Base-by-base conservation (phyloP, 2,113 vertebrate genomes). In the Poeciliopsis retropinna region DNA sequence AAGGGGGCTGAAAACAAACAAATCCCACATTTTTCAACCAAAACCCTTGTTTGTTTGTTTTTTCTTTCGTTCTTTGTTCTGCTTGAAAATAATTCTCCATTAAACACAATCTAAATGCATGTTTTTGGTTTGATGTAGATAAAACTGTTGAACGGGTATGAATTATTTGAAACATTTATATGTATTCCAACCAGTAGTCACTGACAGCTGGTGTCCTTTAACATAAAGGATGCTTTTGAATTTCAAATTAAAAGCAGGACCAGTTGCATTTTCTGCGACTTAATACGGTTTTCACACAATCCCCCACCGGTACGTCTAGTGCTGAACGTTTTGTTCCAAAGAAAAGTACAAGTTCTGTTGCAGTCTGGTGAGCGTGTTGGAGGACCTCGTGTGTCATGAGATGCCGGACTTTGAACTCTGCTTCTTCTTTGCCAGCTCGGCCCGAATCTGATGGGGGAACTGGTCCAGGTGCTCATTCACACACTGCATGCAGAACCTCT, bases 401-500 rank as follows among this genome's bases (percentile, higher is more conserved):
- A 87, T 75, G 0, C 67, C 78, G 4, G 89, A 60, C 72, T 79
- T 75, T 75, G 71, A 82, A 62, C 47, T 80, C 60, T 80, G 82
- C 41, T 92, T 94, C 83, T 92, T 96, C 88, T 95, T 97, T 63
- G 91, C 89, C 78, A 96, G 34, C 68, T 97, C 96, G 15, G 88
- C 88, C 89, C 78, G 94, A 73, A 97, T 96, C 92, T 96, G 95
- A 67, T 71, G 82, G 30, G 97, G 96, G 88, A 98, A 98, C 67
- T 95, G 95, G 0, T 93, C 81, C 32, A 96, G 34, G 79, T 97
- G 92, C 84, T 95, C 83, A 75, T 88, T 94, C 76, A 96, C 95
- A 64, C 96, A 98, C 7, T 85, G 93, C 13, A 97, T 89, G 67
- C 96, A 97, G 87, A 98, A 97, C 60, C 95, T 92, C 91, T 93